phyloP scores from a whole-genome alignment of 2,888 invertebrate species.

The Acrobasis suavella region DNA sequence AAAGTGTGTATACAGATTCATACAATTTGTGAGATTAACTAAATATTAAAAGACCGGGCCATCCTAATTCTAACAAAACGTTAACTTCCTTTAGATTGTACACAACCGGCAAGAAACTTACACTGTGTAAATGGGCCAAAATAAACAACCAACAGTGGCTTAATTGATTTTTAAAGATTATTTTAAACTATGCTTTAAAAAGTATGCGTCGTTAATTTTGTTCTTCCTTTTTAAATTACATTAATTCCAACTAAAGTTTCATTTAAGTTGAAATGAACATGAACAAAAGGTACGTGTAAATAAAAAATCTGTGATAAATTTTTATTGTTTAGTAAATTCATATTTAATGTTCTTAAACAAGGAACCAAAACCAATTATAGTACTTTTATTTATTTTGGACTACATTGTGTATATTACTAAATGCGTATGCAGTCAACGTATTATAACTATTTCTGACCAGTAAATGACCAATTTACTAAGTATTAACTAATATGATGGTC shows the following conservation, averaged over 20 bases:
- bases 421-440: constrained; percentile 37
- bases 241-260: too few species aligned
- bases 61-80: not conserved
- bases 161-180: too few species aligned
- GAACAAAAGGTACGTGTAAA: too few species aligned
- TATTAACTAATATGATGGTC: constrained; percentile 40
- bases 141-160: too few species aligned
- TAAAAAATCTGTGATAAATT: too few species aligned
- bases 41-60: not conserved
- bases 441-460: constrained; percentile 34
- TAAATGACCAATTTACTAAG: constrained; percentile 45
- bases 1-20: constrained; percentile 57
- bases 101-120: too few species aligned
- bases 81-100: too few species aligned
- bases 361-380: constrained; percentile 38
- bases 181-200: too few species aligned
- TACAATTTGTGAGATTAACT: constrained; percentile 40
- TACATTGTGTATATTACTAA: constrained; percentile 34
- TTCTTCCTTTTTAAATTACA: too few species aligned
- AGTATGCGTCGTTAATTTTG: too few species aligned
- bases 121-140: too few species aligned
- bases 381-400: constrained; percentile 30
- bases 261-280: too few species aligned
- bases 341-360: constrained; percentile 25
- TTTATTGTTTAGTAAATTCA: not conserved